Evolutionary conservation across 2,888 invertebrate species (phyloP).

Genomic region (Selenia dentaria): DNA sequence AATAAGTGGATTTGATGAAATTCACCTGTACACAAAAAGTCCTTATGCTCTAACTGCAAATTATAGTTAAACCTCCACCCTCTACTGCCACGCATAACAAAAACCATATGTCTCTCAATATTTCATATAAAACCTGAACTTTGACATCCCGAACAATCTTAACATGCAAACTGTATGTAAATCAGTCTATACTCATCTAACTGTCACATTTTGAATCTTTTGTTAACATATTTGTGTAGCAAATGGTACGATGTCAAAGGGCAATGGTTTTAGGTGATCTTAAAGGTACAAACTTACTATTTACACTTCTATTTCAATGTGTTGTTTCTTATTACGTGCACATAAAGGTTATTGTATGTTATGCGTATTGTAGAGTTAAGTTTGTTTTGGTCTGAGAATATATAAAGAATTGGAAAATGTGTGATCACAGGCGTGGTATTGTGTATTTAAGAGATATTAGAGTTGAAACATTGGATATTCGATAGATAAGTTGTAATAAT

Average conservation of each 20-base stretch:
- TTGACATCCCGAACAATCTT: slow-evolving; percentile 41
- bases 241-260: slow-evolving; percentile 43
- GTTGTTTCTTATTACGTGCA: neutral
- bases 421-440: slow-evolving; percentile 44
- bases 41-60: no score
- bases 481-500: slow-evolving; percentile 26
- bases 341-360: neutral
- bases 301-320: neutral
- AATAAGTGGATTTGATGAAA: no score
- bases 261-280: slow-evolving; percentile 54
- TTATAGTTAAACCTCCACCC: no score
- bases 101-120: slow-evolving; percentile 1
- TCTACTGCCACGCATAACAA: no score
- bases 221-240: slow-evolving; percentile 52
- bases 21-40: no score
- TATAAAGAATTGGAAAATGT: slow-evolving; percentile 41
- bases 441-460: slow-evolving; percentile 46
- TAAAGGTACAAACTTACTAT: slow-evolving; percentile 38
- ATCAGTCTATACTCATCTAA: slow-evolving; percentile 52
- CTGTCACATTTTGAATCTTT: slow-evolving; percentile 53
- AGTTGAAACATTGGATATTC: slow-evolving; percentile 33
- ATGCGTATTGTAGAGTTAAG: neutral
- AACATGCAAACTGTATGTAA: slow-evolving; percentile 53
- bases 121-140: slow-evolving; percentile 38
- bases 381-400: slow-evolving; percentile 43